A percentile compares a stretch with the other conserved stretches of the same genome.
These are phyloP conservation scores for Oceanodroma leucorhoa DNA, from an alignment of 2,797 vertebrate species.

Conservation along the genomic window DNA sequence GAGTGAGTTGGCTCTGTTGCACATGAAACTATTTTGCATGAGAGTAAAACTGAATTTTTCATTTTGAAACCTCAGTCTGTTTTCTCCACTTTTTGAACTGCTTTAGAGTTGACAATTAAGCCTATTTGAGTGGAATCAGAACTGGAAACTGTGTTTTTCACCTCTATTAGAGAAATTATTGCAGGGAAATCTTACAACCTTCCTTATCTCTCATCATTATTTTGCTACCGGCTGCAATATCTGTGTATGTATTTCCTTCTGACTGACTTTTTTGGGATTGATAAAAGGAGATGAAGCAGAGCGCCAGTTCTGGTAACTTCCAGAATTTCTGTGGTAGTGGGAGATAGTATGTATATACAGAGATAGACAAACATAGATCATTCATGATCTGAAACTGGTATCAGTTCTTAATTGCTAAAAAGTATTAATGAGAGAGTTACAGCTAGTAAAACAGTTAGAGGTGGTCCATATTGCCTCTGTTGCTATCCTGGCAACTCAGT, in stretches of 20 bases:
- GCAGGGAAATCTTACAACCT: background rate
- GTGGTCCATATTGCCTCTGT: background rate
- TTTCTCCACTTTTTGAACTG: background rate
- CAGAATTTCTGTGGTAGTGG: background rate
- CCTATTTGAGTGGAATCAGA: background rate
- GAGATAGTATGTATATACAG: background rate
- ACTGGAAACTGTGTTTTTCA: background rate
- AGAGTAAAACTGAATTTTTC: background rate
- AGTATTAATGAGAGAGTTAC: background rate
- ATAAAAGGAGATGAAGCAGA: background rate
- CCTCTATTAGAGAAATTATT: background rate
- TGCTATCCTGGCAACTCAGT: background rate
- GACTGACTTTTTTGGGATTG: background rate
- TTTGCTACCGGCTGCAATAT: background rate
- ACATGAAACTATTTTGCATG: background rate
- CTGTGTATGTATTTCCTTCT: background rate
- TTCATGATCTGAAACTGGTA: background rate
- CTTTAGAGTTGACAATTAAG: background rate
- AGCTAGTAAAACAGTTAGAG: background rate
- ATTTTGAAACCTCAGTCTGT: background rate
- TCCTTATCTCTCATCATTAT: background rate
- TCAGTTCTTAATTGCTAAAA: background rate
- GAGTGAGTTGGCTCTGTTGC: background rate
- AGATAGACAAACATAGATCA: background rate
- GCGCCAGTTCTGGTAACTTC: background rate